These are phyloP conservation scores for Nomada lathburiana DNA, from an alignment of 2,888 invertebrate genomes.

Conservation along the genomic window DNA sequence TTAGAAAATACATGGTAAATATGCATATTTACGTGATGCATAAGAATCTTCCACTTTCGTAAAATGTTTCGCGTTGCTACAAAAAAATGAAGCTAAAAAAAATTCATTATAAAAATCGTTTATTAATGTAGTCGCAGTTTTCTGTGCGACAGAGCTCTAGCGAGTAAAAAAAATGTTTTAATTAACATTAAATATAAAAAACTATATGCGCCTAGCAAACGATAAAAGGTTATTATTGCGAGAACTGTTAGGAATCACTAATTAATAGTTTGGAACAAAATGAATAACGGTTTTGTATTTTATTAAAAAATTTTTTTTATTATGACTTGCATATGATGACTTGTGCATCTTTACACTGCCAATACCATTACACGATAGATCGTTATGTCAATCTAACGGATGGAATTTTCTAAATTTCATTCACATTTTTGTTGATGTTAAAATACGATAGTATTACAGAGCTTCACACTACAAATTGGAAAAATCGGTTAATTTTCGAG, in stretches of 20 bases:
- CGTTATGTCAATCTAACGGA: slow-evolving; percentile 63
- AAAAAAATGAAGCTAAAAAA: slow-evolving; percentile 14
- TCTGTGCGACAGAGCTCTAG: slow-evolving; percentile 63
- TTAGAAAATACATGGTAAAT: slow-evolving; percentile 1
- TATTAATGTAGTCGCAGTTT: slow-evolving; percentile 35
- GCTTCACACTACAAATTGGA: slow-evolving; percentile 56
- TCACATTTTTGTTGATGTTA: slow-evolving; percentile 53
- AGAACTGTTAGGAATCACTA: slow-evolving; percentile 44
- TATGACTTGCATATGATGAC: slow-evolving; percentile 71
- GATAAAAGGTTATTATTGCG: not conserved
- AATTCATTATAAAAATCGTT: slow-evolving; percentile 47
- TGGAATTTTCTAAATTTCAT: slow-evolving; percentile 60
- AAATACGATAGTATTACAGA: slow-evolving; percentile 53
- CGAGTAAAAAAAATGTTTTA: slow-evolving; percentile 8
- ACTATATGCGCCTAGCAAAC: slow-evolving; percentile 9
- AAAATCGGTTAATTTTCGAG: slow-evolving; percentile 64
- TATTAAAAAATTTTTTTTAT: slow-evolving; percentile 78
- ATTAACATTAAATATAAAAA: slow-evolving; percentile 10
- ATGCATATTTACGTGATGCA: not conserved
- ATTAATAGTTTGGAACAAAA: slow-evolving; percentile 28
- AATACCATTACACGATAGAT: slow-evolving; percentile 62
- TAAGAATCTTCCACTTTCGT: not conserved
- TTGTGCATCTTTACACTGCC: slow-evolving; percentile 76
- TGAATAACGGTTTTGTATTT: slow-evolving; percentile 59
- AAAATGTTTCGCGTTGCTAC: not conserved